Evolutionary conservation across 2,888 invertebrate genomes (phyloP).

Genomic region (Spodoptera littoralis): DNA sequence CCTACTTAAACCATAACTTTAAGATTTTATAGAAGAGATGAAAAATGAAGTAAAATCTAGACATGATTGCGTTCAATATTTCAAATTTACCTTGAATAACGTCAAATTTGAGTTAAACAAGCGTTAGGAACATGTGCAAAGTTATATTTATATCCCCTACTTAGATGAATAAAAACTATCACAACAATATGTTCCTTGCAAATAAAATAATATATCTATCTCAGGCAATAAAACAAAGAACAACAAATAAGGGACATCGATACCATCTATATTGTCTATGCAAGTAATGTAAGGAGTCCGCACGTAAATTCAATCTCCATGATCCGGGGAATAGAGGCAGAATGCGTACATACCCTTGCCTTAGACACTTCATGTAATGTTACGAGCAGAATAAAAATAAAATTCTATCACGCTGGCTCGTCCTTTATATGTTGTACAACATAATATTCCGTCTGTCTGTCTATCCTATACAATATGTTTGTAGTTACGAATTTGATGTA

Average conservation of each 20-base stretch:
- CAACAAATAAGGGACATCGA: conserved; percentile 32
- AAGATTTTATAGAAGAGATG: too few species aligned
- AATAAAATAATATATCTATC: conserved; percentile 11
- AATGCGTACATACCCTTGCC: conserved; percentile 45
- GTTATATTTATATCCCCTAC: too few species aligned
- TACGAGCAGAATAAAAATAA: conserved; percentile 52
- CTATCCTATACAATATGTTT: not conserved
- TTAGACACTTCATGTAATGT: conserved; percentile 40
- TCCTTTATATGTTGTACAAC: too few species aligned
- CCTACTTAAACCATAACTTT: too few species aligned
- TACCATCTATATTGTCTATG: conserved; percentile 35
- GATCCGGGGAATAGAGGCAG: conserved; percentile 58
- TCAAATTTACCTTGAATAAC: too few species aligned
- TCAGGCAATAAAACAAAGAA: conserved; percentile 17
- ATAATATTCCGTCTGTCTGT: too few species aligned
- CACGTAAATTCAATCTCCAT: conserved; percentile 62
- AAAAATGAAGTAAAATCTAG: too few species aligned
- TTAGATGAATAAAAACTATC: not conserved
- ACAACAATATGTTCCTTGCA: not conserved
- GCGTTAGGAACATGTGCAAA: too few species aligned
- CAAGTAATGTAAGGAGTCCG: conserved; percentile 35
- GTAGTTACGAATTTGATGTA: conserved; percentile 7
- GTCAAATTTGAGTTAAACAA: too few species aligned
- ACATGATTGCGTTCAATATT: too few species aligned
- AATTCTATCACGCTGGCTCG: conserved; percentile 17